These are phyloP conservation scores for Pachyrhynchus sulphureomaculatus DNA, from an alignment of 1,140 invertebrate species.

Conservation along the genomic window DNA sequence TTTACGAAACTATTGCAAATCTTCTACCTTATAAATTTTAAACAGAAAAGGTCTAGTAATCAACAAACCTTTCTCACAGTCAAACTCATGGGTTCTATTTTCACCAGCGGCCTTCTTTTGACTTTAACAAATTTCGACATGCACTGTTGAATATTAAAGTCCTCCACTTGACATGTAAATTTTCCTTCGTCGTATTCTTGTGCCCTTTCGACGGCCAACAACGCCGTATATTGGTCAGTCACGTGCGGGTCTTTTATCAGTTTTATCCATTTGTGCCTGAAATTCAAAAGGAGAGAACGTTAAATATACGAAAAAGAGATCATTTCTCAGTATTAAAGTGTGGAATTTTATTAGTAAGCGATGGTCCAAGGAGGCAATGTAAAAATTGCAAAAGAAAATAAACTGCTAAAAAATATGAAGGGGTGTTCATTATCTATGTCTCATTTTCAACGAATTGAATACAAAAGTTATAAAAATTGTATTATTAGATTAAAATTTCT, in stretches of 20 bases:
- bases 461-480: no score
- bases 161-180: constrained; percentile 73
- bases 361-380: no score
- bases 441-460: no score
- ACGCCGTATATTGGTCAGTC: constrained; percentile 65
- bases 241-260: constrained; percentile 51
- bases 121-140: constrained; percentile 67
- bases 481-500: no score
- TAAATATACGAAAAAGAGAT: constrained; percentile 14
- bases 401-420: no score
- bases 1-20: not conserved
- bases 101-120: constrained; percentile 65
- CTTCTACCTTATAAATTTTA: not conserved
- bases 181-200: constrained; percentile 67
- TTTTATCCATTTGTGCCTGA: constrained; percentile 60
- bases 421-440: no score
- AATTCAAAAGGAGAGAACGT: constrained; percentile 26
- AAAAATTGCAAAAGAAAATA: no score
- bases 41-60: not conserved
- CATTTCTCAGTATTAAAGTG: constrained; percentile 7
- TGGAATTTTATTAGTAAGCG: not conserved
- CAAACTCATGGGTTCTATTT: constrained; percentile 70
- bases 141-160: constrained; percentile 73
- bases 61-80: constrained; percentile 67
- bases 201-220: constrained; percentile 68